These are phyloP conservation scores for Pelecanus crispus DNA, from an alignment of 2,113 vertebrate species.

Conservation along the genomic window DNA sequence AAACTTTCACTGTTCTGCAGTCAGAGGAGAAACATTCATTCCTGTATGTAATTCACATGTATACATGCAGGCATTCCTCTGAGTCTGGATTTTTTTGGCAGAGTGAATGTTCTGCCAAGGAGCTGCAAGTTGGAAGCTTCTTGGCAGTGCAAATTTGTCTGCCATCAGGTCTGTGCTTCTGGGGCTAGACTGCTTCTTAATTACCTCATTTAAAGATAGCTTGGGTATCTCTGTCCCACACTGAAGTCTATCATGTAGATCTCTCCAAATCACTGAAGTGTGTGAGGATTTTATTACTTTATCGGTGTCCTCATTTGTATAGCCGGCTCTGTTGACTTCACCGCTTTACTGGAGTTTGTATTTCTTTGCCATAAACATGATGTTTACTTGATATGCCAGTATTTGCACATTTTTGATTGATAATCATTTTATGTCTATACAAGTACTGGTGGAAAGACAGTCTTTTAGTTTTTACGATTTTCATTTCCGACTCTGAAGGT, in stretches of 20 bases:
- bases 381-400: background rate
- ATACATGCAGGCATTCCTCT: background rate
- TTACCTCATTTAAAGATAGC: background rate
- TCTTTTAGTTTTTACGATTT: background rate
- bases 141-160: background rate
- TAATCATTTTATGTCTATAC: background rate
- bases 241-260: background rate
- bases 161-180: constrained; percentile 23
- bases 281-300: background rate
- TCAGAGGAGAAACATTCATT: background rate
- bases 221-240: background rate
- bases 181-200: constrained; percentile 6
- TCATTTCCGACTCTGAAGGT: background rate
- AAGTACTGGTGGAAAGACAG: background rate
- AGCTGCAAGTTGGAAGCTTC: background rate
- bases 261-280: background rate
- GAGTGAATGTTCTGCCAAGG: background rate
- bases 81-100: background rate
- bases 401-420: background rate
- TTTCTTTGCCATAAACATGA: background rate
- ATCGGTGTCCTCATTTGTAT: background rate
- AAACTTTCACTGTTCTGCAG: background rate
- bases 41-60: background rate
- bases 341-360: background rate
- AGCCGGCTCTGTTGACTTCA: background rate